Base-by-base conservation (phyloP, 2,888 invertebrate species). In the Neria commutata region DNA sequence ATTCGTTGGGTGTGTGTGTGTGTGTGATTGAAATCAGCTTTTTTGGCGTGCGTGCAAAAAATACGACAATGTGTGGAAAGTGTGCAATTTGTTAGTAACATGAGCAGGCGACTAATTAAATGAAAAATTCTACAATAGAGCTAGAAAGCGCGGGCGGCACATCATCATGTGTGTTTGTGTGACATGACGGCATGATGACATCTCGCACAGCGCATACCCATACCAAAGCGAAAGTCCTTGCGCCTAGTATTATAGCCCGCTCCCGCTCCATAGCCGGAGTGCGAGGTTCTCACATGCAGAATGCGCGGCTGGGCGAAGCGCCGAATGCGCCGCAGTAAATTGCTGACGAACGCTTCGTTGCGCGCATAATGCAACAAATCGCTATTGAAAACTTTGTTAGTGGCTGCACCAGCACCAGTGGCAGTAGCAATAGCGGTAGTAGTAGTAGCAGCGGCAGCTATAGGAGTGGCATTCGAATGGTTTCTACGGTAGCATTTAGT, bases 281-380 rank as follows among this genome's bases (percentile, higher is more conserved):
- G 74, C 60, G 82, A 78, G 62, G 77, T 74, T 70, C 87, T 84
- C 83, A 86, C 86, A 82, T 87, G 84, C 83, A 87, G 86, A 81
- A 87, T 80, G 68, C 82, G 79, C 63, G 82, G 82, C 67, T 82
- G 82, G 65, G 86, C 86, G 79, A 87, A 84, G 78, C 83, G 81
- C 68, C 80, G 81, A 68, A 76, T 71, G 67, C 83, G 80, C 63
- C 72, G 77, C 68, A 73, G 67, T 63, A 71, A 67, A 1, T 17
- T 6, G 17, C 63, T 63, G 58, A 67, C 63, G 60, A 57, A 49
- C 34, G 42, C 55, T 59, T 53, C 42, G 46, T 21, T 24, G 62
- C 55, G 61, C 62, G 61, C 65, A 64, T 60, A 64, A 67, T 65
- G 62, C 55, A 62, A 56, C 50, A 49, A 50, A 45, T 54, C 54